These are phyloP conservation scores for Clusia tigrina DNA, from an alignment of 2,888 invertebrate genomes.

Conservation along the genomic window DNA sequence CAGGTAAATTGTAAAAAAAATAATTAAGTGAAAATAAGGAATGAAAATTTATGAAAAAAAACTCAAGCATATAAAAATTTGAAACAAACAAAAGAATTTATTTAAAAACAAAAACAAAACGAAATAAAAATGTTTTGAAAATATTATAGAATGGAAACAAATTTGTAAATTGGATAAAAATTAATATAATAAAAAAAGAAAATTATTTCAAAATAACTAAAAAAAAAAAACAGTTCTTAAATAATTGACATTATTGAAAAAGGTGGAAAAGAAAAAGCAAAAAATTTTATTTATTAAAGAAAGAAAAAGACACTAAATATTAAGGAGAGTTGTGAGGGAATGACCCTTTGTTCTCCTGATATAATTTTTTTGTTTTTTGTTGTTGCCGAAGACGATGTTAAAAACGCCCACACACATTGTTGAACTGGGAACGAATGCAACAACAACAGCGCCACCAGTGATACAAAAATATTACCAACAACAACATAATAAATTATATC, in stretches of 20 bases:
- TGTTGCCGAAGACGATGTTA: constrained; percentile 64
- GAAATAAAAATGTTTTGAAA: neutral
- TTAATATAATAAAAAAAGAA: too few species aligned
- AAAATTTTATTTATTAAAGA: neutral
- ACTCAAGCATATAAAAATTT: neutral
- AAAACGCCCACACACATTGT: constrained; percentile 67
- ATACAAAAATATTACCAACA: constrained; percentile 36
- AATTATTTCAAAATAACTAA: too few species aligned
- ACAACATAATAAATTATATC: constrained; percentile 29
- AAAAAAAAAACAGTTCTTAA: too few species aligned
- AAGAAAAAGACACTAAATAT: neutral
- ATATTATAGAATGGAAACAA: neutral
- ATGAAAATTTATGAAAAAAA: neutral
- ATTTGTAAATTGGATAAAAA: neutral
- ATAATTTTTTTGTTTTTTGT: neutral
- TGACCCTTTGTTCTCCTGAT: neutral
- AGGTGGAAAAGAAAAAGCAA: too few species aligned
- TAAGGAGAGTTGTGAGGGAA: too few species aligned
- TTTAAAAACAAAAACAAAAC: constrained; percentile 3
- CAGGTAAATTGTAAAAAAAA: neutral
- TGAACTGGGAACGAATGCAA: constrained; percentile 60
- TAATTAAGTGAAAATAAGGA: neutral
- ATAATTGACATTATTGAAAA: too few species aligned
- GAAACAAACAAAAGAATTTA: neutral
- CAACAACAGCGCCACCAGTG: constrained; percentile 37